Evolutionary conservation across 2,113 vertebrate species (phyloP).

Genomic region (Falcunculus frontatus): DNA sequence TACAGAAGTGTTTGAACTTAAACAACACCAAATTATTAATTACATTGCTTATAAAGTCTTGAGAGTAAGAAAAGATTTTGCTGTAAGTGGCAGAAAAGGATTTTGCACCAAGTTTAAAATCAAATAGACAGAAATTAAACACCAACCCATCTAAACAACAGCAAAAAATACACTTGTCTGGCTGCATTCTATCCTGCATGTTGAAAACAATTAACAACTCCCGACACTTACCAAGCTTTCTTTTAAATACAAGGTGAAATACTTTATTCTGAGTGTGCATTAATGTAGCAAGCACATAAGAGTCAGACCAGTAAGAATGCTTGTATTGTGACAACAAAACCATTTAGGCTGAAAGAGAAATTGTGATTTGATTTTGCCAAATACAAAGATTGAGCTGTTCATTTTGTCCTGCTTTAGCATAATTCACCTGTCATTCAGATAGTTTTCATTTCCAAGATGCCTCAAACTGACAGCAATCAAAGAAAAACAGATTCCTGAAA

Average conservation of each 20-base stretch:
- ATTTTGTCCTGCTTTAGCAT: neutral
- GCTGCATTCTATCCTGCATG: neutral
- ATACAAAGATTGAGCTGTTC: neutral
- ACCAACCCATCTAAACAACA: neutral
- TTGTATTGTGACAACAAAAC: neutral
- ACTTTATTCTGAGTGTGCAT: neutral
- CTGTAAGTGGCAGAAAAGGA: neutral
- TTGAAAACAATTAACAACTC: neutral
- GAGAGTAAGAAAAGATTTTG: neutral
- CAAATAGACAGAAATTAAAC: neutral
- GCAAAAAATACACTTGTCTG: neutral
- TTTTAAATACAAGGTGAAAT: neutral
- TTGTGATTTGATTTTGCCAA: neutral
- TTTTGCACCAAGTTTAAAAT: neutral
- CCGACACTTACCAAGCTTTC: neutral
- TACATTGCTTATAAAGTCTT: neutral
- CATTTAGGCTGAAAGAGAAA: neutral
- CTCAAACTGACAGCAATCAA: neutral
- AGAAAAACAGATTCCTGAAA: conserved; percentile 19
- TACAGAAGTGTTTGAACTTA: conserved; percentile 9
- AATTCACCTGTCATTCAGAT: neutral
- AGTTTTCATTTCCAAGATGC: neutral
- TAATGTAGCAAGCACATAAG: neutral
- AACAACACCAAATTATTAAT: conserved; percentile 37
- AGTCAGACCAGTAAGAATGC: neutral